These are phyloP conservation scores for Spatula versicolor DNA, from an alignment of 2,797 vertebrate species.

Conservation along the genomic window DNA sequence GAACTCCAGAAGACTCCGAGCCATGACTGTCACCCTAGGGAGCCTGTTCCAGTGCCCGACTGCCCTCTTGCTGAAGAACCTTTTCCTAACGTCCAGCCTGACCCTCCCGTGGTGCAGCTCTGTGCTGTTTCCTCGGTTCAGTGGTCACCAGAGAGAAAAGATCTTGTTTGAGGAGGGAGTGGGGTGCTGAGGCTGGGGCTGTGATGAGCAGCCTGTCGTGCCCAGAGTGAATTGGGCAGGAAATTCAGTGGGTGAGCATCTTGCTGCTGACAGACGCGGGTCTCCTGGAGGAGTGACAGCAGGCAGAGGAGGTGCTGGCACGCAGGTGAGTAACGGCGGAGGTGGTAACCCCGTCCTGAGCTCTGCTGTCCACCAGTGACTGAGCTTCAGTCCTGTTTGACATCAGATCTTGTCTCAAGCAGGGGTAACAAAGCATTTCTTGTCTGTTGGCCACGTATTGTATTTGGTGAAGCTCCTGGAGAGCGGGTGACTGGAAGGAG, in stretches of 20 bases:
- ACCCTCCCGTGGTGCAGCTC: background rate
- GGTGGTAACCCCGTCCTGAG: background rate
- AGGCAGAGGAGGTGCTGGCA: background rate
- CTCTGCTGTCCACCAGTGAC: background rate
- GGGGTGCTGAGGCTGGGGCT: background rate
- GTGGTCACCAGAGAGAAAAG: background rate
- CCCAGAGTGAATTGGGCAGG: background rate
- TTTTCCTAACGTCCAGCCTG: background rate
- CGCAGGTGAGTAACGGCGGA: background rate
- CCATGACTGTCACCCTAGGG: background rate
- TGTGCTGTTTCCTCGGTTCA: background rate
- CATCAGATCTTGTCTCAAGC: background rate
- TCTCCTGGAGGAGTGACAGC: background rate
- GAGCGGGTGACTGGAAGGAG: background rate
- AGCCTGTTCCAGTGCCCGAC: too few relatives aligned
- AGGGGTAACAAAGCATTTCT: background rate
- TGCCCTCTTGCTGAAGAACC: background rate
- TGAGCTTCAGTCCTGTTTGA: background rate
- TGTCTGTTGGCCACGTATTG: background rate
- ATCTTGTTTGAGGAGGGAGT: background rate
- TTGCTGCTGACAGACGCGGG: accelerated
- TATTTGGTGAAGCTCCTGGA: background rate
- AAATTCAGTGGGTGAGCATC: accelerated
- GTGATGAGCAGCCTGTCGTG: accelerated
- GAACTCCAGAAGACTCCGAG: background rate